phyloP scores from a whole-genome alignment of 2,888 invertebrate species.

The Argyresthia albistria region DNA sequence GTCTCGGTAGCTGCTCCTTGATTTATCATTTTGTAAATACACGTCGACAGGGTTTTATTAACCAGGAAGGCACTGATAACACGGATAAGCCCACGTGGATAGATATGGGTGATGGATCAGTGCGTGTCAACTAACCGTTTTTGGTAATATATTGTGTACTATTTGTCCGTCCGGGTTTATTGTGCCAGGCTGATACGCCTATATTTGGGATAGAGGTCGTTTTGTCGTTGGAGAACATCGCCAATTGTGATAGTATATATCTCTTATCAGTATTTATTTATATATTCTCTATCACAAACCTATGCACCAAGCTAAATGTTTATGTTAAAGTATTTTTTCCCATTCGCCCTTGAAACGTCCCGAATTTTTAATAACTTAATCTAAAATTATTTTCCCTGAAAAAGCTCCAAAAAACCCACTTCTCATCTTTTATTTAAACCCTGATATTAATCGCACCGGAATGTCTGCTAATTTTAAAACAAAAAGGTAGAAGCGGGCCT shows the following conservation, averaged over 20 bases:
- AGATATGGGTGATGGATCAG: conserved; percentile 39
- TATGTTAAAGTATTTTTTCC: too few species aligned
- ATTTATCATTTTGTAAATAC: conserved; percentile 56
- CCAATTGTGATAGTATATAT: too few species aligned
- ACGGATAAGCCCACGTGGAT: conserved; percentile 37
- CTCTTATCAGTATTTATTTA: too few species aligned
- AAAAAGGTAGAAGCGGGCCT: not conserved
- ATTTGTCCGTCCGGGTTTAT: not conserved
- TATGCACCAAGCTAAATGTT: too few species aligned
- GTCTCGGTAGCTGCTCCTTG: conserved; percentile 34
- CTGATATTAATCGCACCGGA: not conserved
- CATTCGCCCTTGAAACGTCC: too few species aligned
- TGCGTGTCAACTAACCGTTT: not conserved
- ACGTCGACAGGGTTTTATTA: conserved; percentile 45
- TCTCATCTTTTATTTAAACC: not conserved
- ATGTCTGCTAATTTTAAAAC: not conserved
- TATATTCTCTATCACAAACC: too few species aligned
- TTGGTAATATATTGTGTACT: too few species aligned
- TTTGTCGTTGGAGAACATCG: too few species aligned
- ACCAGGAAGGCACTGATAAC: conserved; percentile 35
- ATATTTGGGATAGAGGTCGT: too few species aligned
- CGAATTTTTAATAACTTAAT: too few species aligned
- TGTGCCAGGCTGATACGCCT: too few species aligned
- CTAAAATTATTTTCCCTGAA: too few species aligned
- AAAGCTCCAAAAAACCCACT: not conserved